Evolutionary conservation across 2,888 invertebrate species (phyloP), one percentile per base, ranked within the genome.

Genomic region (Epistrophella euchroma): DNA sequence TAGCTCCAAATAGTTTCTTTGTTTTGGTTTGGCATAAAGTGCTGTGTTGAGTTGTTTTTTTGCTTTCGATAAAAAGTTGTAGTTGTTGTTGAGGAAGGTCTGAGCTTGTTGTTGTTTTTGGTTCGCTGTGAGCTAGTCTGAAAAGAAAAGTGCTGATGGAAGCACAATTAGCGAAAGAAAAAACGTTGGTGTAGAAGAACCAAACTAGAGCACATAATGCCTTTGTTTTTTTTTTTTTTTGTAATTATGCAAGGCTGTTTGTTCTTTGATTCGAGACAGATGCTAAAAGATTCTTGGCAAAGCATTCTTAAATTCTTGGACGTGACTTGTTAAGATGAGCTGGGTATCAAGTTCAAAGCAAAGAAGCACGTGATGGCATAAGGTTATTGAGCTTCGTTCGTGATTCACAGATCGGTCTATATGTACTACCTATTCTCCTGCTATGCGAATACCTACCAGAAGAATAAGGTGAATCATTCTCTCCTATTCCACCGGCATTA

Each of bases 1-100:
- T 19, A 32, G 15, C 19, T 47, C 17, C 4, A 28, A 77, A 64
- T 64, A 19, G 56, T 62, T 70, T 66, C 66, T 77, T 81, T 73
- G 77, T 68, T 76, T 68, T 68, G 60, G 50, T 45, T 32, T 32
- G n/a, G 50, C 35, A 52, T 10, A 68, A 68, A 55, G 25, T 86
- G 82, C 82, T 70, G 81, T 76, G 19, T 70, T 68, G 32, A 37
- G 22, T 22, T 37, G n/a, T 73, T 62, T 43, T 52, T 15, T 19
- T n/a, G 7, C 7, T 9, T 58, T 22, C 32, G 1, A 15, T 6
- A 22, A 22, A 0, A 37, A 35, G 11, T 11, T 6, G 50, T 35
- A 37, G n/a, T 22, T 52, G 25, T 22, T 52, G 55, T 86, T 82
- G 86, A 40, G 77, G 82, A 86, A 86, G 86, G 86, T 80, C 84